Evolutionary conservation across 2,797 vertebrate species (phyloP).

Genomic region (Lithobates sylvaticus): DNA sequence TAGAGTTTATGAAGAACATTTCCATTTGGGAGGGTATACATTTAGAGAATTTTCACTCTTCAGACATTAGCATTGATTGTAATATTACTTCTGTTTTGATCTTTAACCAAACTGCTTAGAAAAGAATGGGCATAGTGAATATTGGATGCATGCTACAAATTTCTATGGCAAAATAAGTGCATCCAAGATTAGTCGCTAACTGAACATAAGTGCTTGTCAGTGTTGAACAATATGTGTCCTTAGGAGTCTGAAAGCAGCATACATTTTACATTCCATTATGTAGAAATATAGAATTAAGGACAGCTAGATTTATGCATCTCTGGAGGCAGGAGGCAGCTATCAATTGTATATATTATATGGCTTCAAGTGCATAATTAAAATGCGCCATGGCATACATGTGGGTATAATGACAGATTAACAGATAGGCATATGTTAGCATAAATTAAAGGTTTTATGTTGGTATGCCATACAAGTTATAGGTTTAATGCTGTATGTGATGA

Average conservation of each 20-base stretch:
- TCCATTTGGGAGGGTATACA: background rate
- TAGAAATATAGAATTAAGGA: too few relatives aligned
- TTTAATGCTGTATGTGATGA: too few relatives aligned
- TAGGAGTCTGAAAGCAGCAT: background rate
- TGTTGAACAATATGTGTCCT: background rate
- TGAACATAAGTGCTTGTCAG: background rate
- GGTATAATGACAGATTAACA: too few relatives aligned
- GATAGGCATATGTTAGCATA: too few relatives aligned
- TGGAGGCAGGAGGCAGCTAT: too few relatives aligned
- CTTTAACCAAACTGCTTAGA: conserved; percentile 14
- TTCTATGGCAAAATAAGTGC: background rate
- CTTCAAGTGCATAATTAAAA: too few relatives aligned
- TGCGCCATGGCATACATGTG: too few relatives aligned
- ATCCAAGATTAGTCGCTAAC: background rate
- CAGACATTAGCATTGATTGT: conserved; percentile 20
- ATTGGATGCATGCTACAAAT: background rate
- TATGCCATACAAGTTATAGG: too few relatives aligned
- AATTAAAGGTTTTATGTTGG: too few relatives aligned
- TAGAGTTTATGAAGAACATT: conserved; percentile 1
- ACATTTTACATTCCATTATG: too few relatives aligned
- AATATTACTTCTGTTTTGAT: background rate
- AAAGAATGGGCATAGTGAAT: conserved; percentile 8
- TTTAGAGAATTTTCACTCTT: conserved; percentile 18
- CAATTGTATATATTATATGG: too few relatives aligned
- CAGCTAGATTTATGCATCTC: too few relatives aligned